phyloP scores from a whole-genome alignment of 2,797 vertebrate genomes.

The Brachyalestes nurse region DNA sequence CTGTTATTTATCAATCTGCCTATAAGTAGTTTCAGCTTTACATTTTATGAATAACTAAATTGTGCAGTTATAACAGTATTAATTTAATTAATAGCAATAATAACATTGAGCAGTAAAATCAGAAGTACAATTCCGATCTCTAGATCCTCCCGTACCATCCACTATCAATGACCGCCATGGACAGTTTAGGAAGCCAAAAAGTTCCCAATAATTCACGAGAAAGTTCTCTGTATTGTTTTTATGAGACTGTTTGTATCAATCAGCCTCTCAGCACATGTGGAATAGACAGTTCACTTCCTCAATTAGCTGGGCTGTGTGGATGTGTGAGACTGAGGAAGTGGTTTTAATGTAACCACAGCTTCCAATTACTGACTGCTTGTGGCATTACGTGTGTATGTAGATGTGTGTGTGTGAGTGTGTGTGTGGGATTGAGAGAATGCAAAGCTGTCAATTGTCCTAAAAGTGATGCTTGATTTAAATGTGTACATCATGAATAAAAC shows the following conservation, averaged over 20 bases:
- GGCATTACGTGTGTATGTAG: not conserved
- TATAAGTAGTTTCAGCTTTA: not conserved
- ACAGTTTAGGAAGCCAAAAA: not conserved
- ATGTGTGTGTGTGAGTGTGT: conserved; percentile 6
- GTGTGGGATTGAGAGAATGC: not conserved
- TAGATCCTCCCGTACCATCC: too few species aligned
- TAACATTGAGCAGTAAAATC: not conserved
- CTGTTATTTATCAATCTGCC: not conserved
- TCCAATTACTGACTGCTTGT: conserved; percentile 34
- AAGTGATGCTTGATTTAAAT: not conserved
- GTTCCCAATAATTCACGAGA: not conserved
- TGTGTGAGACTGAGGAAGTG: conserved; percentile 26
- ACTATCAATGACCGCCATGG: not conserved
- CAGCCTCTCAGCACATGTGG: conserved; percentile 27
- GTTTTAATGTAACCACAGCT: conserved; percentile 31
- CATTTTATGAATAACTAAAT: too few species aligned
- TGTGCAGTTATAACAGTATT: too few species aligned
- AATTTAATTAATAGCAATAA: too few species aligned
- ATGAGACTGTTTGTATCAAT: not conserved
- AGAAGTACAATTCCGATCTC: not conserved
- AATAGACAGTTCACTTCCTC: conserved; percentile 41
- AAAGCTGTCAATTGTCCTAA: not conserved
- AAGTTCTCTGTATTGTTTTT: not conserved
- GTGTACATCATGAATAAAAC: not conserved
- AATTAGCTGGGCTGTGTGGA: conserved; percentile 25